Conservation (phyloP, 1,140 invertebrate species). For the Brachionus rubens region DNA sequence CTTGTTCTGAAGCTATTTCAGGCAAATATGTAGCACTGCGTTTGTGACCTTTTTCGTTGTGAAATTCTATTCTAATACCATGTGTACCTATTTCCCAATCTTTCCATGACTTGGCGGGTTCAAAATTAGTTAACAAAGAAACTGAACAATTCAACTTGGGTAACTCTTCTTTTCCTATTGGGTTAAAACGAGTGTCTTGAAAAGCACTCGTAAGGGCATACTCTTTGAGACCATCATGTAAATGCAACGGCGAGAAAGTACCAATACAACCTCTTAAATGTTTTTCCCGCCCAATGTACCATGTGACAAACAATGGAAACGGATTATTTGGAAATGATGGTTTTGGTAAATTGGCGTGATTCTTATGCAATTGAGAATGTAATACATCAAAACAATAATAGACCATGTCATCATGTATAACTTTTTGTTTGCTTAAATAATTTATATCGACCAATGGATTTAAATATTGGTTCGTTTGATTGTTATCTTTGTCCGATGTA, state of each 20-base stretch:
- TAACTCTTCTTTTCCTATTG: conserved; percentile 88
- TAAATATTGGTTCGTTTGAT: background rate
- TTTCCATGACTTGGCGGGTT: conserved; percentile 86
- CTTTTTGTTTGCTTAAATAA: background rate
- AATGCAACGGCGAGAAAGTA: conserved; percentile 73
- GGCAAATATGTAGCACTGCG: conserved; percentile 95
- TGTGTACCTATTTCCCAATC: conserved; percentile 96
- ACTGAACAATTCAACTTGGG: conserved; percentile 87
- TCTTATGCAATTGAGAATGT: conserved; percentile 20
- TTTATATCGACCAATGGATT: conserved; percentile 10
- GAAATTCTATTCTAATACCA: conserved; percentile 95
- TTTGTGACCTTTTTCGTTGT: conserved; percentile 88
- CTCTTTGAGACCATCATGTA: conserved; percentile 85
- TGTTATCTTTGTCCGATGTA: background rate
- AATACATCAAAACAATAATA: conserved; percentile 47
- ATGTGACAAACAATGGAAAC: conserved; percentile 90
- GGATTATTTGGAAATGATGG: background rate
- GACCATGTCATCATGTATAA: conserved; percentile 44
- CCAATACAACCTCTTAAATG: conserved; percentile 63
- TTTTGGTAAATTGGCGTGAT: background rate
- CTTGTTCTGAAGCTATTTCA: conserved; percentile 94
- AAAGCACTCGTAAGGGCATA: conserved; percentile 96
- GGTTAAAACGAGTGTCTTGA: conserved; percentile 92
- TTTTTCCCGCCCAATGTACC: conserved; percentile 90
- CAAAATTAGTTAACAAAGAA: conserved; percentile 89